Conservation (phyloP, 2,113 vertebrate genomes). For the Syngnathus typhle region DNA sequence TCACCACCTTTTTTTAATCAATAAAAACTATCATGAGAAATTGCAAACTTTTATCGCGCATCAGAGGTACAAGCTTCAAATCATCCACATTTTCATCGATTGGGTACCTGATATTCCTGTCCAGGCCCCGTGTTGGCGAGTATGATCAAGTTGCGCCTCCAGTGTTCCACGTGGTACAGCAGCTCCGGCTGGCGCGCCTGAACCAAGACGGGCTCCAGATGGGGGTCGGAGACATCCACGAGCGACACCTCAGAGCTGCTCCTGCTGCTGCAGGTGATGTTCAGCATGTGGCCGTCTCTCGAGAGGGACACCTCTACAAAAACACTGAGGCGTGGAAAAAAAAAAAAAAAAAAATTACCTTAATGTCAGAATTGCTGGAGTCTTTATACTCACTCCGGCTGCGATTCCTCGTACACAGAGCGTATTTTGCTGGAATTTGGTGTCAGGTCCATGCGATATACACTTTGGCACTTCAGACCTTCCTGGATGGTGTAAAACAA, state of each 20-base stretch:
- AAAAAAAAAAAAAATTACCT: too few species aligned
- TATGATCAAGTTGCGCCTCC: constrained; percentile 75
- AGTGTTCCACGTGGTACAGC: constrained; percentile 87
- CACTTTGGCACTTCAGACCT: constrained; percentile 77
- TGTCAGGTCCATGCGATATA: constrained; percentile 77
- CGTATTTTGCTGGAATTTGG: constrained; percentile 52
- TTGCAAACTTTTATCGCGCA: not conserved
- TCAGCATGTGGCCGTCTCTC: constrained; percentile 79
- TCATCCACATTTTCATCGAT: not conserved
- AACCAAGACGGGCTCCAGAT: constrained; percentile 73
- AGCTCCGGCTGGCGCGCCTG: constrained; percentile 76
- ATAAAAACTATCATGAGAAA: not conserved
- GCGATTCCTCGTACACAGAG: constrained; percentile 81
- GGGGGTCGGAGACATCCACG: constrained; percentile 68
- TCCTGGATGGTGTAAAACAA: constrained; percentile 84
- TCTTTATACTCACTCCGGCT: constrained; percentile 76
- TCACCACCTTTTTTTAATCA: constrained; percentile 73
- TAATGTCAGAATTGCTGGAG: too few species aligned
- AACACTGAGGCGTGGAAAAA: constrained; percentile 32
- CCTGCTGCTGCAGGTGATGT: constrained; percentile 89
- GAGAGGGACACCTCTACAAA: constrained; percentile 87
- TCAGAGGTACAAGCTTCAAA: too few species aligned
- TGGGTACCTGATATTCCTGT: constrained; percentile 78
- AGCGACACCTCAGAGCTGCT: constrained; percentile 87
- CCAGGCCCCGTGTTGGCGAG: constrained; percentile 82